Evolutionary conservation across 2,113 vertebrate species (phyloP).

Genomic region (Rhinoptilus africanus): DNA sequence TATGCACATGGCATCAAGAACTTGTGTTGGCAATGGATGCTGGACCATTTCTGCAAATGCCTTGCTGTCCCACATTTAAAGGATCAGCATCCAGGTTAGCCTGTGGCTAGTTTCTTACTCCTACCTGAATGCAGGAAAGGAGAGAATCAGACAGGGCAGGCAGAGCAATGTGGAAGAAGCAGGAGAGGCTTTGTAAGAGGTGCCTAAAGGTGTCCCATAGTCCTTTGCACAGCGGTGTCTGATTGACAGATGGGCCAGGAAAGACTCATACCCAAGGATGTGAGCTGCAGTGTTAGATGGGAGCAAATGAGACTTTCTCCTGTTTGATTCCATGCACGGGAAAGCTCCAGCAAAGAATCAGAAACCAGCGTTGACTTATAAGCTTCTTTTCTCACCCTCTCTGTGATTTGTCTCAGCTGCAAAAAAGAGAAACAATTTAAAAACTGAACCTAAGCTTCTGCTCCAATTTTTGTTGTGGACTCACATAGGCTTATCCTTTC

Average conservation of each 20-base stretch:
- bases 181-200: neutral
- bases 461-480: neutral
- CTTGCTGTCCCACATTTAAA: neutral
- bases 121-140: neutral
- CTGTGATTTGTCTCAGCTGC: neutral
- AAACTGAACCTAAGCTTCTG: neutral
- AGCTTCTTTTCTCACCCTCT: neutral
- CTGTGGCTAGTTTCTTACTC: neutral
- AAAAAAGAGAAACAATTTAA: neutral
- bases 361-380: neutral
- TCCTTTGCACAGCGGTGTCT: neutral
- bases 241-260: neutral
- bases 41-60: neutral
- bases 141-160: neutral
- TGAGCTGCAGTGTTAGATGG: neutral
- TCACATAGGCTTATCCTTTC: neutral
- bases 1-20: neutral
- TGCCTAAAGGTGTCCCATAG: neutral
- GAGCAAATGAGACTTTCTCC: neutral
- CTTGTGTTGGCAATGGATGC: neutral
- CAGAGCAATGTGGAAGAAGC: neutral
- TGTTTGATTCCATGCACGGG: neutral
- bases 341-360: neutral
- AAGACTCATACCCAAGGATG: neutral
- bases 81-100: neutral